These are phyloP conservation scores for Tricholaema leucomelas DNA, from an alignment of 2,113 vertebrate genomes.

Conservation along the genomic window DNA sequence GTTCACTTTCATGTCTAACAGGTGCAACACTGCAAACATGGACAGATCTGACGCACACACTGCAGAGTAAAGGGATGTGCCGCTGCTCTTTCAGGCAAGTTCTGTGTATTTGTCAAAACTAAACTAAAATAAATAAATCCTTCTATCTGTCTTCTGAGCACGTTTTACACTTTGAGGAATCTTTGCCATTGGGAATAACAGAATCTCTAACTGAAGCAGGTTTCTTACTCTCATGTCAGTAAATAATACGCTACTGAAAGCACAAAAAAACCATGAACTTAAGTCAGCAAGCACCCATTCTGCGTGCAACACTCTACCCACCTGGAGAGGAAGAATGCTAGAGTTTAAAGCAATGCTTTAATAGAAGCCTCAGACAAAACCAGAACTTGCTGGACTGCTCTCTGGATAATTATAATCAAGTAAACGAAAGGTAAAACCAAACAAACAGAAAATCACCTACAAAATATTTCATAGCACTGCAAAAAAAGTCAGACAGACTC, in stretches of 20 bases:
- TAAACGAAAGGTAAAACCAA: neutral
- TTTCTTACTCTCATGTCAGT: neutral
- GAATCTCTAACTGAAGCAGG: neutral
- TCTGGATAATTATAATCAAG: neutral
- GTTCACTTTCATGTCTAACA: slow-evolving; percentile 40
- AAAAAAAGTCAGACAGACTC: neutral
- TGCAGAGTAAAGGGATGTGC: neutral
- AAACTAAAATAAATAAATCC: neutral
- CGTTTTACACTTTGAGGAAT: slow-evolving; percentile 21
- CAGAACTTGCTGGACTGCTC: neutral
- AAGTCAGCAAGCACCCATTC: neutral
- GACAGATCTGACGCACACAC: neutral
- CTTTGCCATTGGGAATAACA: slow-evolving; percentile 12
- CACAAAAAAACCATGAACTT: neutral
- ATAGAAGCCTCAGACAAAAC: neutral
- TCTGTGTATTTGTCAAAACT: neutral
- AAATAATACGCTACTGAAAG: neutral
- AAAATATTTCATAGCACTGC: neutral
- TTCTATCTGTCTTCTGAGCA: slow-evolving; percentile 16
- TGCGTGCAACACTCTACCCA: neutral
- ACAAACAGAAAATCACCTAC: neutral
- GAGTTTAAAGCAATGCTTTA: neutral
- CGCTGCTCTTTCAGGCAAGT: neutral
- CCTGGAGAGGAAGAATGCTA: neutral
- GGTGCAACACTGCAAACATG: neutral